Base-by-base conservation (phyloP, 2,888 invertebrate species). In the Strigamia maritima region DNA sequence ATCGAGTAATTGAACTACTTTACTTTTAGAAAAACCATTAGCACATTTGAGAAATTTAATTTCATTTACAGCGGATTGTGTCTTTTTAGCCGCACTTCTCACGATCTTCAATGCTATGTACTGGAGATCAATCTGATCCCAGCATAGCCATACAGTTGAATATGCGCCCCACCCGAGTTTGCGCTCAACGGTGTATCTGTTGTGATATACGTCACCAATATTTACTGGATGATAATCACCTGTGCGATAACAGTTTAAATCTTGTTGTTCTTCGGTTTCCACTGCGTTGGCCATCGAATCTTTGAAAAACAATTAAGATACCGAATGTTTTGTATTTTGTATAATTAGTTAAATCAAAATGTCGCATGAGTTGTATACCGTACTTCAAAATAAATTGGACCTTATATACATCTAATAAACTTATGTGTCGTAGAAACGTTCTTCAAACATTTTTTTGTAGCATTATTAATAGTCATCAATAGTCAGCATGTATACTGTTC, bases 161-260 rank as follows among this genome's bases (percentile, higher is more conserved):
- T 99, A 99, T 87, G 99, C 98, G 81, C 99, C 99, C 97, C 97
- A 97, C 79, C 98, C 95, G 86, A 96, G 90, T 90, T 99, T 93
- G 84, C 98, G 91, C 83, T 98, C 94, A 85, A 98, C 97, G 89
- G 97, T 95, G 90, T 98, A 98, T 85, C 97, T 92, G 88, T 92
- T 90, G 86, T 92, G 90, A 89, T 97, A 98, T 83, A 98, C 90
- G 89, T 98, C 98, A 84, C 98, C 98, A 86, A 98, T 97, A 89
- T 94, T 96, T 83, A 98, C 97, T 82, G 98, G 98, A 90, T 98
- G 98, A 89, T 98, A 98, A 84, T 98, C 98, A 86, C 90, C 97
- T 90, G 94, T 95, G 86, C 95, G 93, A 86, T 99, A 99, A 88
- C 99, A 98, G 80, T 92, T 91, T 84, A 96, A 95, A 85, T 98